A percentile compares a stretch with the other conserved stretches of the same genome.
phyloP scores from a whole-genome alignment of 2,113 vertebrate species.

The Nanorana parkeri region DNA sequence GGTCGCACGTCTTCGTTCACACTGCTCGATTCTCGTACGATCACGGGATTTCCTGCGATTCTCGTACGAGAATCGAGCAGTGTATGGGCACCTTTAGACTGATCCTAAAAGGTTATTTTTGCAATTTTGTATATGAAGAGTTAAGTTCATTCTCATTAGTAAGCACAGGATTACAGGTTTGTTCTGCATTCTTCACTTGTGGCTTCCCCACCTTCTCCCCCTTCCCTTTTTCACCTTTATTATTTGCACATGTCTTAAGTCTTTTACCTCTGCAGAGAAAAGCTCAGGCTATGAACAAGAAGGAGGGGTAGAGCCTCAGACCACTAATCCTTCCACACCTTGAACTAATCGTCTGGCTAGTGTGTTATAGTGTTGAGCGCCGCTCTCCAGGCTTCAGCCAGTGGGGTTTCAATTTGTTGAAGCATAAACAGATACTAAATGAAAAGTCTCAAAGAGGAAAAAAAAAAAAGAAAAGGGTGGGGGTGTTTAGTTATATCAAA shows the following conservation, averaged over 20 bases:
- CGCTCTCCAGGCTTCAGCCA: constrained; percentile 80
- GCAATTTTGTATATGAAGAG: background rate
- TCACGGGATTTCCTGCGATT: too few relatives aligned
- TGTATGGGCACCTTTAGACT: too few relatives aligned
- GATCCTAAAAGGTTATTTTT: too few relatives aligned
- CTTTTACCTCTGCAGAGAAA: constrained; percentile 92
- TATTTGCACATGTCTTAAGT: constrained; percentile 98
- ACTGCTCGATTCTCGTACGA: too few relatives aligned
- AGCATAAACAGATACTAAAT: constrained; percentile 99
- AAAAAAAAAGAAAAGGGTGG: constrained; percentile 74
- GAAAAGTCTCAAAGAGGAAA: constrained; percentile 68
- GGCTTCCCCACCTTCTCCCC: constrained; percentile 11
- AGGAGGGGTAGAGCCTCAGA: constrained; percentile 80
- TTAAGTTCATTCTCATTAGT: constrained; percentile 68
- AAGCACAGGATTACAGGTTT: constrained; percentile 96
- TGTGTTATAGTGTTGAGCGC: constrained; percentile 80
- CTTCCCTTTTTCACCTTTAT: constrained; percentile 94
- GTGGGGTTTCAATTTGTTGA: constrained; percentile 99
- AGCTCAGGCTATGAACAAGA: constrained; percentile 93
- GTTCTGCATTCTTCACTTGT: constrained; percentile 90
- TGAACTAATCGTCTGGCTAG: constrained; percentile 95
- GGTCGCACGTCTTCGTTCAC: too few relatives aligned
- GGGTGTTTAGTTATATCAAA: constrained; percentile 99
- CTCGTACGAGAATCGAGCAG: too few relatives aligned
- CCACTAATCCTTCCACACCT: constrained; percentile 95